Evolutionary conservation across 2,888 invertebrate species (phyloP).

Genomic region (Eristalis tenax): DNA sequence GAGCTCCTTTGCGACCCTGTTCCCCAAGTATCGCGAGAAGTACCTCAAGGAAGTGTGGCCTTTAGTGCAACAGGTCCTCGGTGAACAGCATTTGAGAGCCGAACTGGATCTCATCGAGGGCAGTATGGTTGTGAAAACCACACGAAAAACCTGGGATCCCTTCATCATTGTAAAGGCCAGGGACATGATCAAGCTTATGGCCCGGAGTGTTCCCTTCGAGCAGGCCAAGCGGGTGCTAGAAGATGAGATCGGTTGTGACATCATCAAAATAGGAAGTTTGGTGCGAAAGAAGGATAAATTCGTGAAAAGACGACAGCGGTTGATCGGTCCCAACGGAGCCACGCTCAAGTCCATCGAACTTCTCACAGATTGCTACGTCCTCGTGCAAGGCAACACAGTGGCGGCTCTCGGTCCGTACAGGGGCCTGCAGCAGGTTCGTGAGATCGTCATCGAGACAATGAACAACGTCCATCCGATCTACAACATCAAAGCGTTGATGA

Average conservation of each 20-base stretch:
- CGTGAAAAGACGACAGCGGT: slow-evolving; percentile 94
- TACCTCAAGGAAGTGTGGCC: slow-evolving; percentile 98
- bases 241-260: slow-evolving; percentile 96
- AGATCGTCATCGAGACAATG: slow-evolving; percentile 98
- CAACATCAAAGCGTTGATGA: slow-evolving; percentile 98
- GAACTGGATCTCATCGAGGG: slow-evolving; percentile 96
- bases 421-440: slow-evolving; percentile 92
- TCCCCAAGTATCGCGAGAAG: slow-evolving; percentile 98
- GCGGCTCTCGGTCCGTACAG: slow-evolving; percentile 97
- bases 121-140: slow-evolving; percentile 96
- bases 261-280: slow-evolving; percentile 96
- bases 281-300: slow-evolving; percentile 96
- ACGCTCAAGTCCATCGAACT: slow-evolving; percentile 98
- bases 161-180: slow-evolving; percentile 97
- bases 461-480: slow-evolving; percentile 99
- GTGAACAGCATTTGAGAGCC: slow-evolving; percentile 90
- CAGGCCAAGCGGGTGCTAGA: slow-evolving; percentile 93
- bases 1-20: slow-evolving; percentile 97
- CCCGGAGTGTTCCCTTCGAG: slow-evolving; percentile 97
- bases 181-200: slow-evolving; percentile 96
- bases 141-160: slow-evolving; percentile 99
- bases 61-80: slow-evolving; percentile 92
- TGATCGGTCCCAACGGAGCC: slow-evolving; percentile 99
- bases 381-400: slow-evolving; percentile 98
- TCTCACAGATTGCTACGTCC: slow-evolving; percentile 96